phyloP scores from a whole-genome alignment of 2,113 vertebrate genomes.

The Eonycteris spelaea region DNA sequence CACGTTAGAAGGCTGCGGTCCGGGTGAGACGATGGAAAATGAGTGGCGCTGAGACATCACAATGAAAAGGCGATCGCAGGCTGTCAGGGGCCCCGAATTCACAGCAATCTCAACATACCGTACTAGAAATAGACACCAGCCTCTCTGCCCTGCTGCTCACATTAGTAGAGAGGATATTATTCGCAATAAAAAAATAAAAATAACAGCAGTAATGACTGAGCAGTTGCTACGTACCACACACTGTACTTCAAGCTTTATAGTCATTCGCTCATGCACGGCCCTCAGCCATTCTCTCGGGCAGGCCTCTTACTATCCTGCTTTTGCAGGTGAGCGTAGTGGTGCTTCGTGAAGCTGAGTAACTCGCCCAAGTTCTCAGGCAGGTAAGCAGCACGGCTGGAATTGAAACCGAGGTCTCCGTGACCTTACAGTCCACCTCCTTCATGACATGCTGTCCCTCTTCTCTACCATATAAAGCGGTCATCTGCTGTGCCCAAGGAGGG shows the following conservation, averaged over 20 bases:
- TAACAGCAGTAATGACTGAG: not conserved
- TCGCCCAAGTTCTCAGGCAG: not conserved
- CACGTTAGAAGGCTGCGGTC: not conserved
- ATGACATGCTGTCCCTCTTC: not conserved
- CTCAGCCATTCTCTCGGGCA: not conserved
- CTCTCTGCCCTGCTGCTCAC: not conserved
- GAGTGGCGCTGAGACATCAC: not conserved
- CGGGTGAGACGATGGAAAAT: not conserved
- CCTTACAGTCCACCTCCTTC: not conserved
- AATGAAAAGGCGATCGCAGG: not conserved
- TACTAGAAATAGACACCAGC: not conserved
- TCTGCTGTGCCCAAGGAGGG: too few relatives aligned
- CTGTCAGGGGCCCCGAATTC: not conserved
- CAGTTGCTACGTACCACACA: not conserved
- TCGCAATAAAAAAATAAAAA: not conserved
- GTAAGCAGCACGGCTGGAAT: not conserved
- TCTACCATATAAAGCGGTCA: not conserved
- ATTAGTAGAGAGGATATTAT: not conserved
- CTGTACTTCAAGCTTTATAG: not conserved
- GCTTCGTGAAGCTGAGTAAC: not conserved
- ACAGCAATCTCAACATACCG: not conserved
- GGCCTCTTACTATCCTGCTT: rapidly evolving
- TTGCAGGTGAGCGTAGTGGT: rapidly evolving
- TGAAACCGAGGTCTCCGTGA: not conserved
- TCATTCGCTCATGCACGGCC: not conserved